A percentile compares a stretch with the other conserved stretches of the same genome.
Evolutionary conservation across 2,888 invertebrate genomes (phyloP).

Genomic region (Apodemia zela): DNA sequence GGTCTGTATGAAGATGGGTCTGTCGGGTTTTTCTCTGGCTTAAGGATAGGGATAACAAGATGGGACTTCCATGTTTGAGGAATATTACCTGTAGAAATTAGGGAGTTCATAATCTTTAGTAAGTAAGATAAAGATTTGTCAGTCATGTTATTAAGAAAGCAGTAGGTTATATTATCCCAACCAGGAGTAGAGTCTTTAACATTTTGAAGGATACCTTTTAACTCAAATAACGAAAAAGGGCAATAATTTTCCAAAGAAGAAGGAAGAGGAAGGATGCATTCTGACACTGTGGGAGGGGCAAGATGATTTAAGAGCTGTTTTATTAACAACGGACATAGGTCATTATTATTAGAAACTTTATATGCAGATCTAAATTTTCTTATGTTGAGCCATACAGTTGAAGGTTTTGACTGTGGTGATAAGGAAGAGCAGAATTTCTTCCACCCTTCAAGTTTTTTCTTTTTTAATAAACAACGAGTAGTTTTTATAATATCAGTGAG

Average conservation of each 20-base stretch:
- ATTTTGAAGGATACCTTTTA: conserved; percentile 11
- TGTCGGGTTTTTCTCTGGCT: too few relatives aligned
- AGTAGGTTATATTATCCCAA: conserved; percentile 27
- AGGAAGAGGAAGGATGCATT: background rate
- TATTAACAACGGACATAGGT: background rate
- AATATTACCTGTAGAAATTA: conserved; percentile 15
- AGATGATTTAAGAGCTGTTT: background rate
- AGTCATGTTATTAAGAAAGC: conserved; percentile 16
- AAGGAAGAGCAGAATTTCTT: background rate
- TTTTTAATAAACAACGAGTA: background rate
- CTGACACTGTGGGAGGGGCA: background rate
- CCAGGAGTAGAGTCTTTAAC: conserved; percentile 27
- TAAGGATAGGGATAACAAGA: too few relatives aligned
- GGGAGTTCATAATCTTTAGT: conserved; percentile 21
- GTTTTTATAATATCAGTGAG: background rate
- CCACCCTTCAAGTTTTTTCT: background rate
- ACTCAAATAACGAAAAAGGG: conserved; percentile 17
- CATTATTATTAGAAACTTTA: background rate
- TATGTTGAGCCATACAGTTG: background rate
- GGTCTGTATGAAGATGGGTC: too few relatives aligned
- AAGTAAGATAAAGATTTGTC: background rate
- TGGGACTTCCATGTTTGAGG: conserved; percentile 18
- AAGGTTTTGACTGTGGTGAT: background rate
- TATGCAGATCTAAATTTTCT: conserved; percentile 6
- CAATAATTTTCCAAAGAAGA: background rate